A percentile compares a stretch with the other conserved stretches of the same genome.
phyloP scores from a whole-genome alignment of 2,888 invertebrate species.

The Meliscaeva auricollis region DNA sequence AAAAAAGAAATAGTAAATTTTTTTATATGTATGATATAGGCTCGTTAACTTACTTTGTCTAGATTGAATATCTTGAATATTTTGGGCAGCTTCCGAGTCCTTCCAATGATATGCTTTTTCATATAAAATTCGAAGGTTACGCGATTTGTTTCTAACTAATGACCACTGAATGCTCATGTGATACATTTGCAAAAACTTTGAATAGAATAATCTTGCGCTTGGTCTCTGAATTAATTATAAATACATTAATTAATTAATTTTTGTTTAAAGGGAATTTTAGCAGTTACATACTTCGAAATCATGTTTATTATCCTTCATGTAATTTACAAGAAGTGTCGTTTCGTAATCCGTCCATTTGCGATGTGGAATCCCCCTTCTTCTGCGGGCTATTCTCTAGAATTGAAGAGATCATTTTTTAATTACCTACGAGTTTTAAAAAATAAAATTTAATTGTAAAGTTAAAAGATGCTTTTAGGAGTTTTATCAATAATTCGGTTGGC shows the following conservation, averaged over 20 bases:
- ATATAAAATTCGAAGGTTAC: background rate
- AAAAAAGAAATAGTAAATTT: no score
- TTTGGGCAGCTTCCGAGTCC: background rate
- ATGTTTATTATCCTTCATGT: constrained; percentile 7
- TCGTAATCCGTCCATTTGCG: constrained; percentile 23
- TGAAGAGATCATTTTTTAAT: no score
- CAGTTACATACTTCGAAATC: background rate
- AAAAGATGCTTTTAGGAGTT: no score
- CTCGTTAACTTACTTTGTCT: constrained; percentile 6
- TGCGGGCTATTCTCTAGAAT: background rate
- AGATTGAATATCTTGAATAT: background rate
- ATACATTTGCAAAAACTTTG: constrained; percentile 2
- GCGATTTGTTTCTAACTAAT: constrained; percentile 9
- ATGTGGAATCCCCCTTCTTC: background rate
- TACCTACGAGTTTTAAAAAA: no score
- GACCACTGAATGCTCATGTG: constrained; percentile 19
- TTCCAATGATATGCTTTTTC: constrained; percentile 9
- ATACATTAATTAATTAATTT: background rate
- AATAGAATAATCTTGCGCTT: constrained; percentile 1
- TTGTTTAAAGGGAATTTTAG: background rate
- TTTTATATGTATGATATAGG: no score
- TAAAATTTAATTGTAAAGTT: no score
- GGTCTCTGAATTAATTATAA: background rate
- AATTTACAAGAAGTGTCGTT: background rate
- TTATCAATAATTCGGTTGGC: no score